Base-by-base conservation (phyloP, 2,113 vertebrate genomes). In the Nicator chloris region DNA sequence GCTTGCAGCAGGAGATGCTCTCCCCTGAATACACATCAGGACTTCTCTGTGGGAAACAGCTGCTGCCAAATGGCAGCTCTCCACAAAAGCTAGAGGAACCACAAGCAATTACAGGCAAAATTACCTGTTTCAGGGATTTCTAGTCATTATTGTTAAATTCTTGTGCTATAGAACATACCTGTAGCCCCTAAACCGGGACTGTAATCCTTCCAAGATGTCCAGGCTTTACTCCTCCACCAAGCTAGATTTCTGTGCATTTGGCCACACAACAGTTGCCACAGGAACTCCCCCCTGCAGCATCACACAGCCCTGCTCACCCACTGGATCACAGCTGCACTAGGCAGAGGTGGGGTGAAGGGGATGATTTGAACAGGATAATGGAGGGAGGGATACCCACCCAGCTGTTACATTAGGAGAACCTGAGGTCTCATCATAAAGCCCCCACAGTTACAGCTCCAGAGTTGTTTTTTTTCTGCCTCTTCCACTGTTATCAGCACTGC, bases 381-480 rank as follows among this genome's bases (percentile, higher is more conserved):
- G 37, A 65, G 44, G 22, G 3, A 28, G 21, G 18, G 35, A 63
- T 20, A 63, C 31, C n/a, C 49, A 59, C 28, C 44, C 21, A 37
- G 40, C 23, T 91, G 53, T 18, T 49, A 28, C 0, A 0, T 27
- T 13, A 24, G 15, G 10, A 84, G 18, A 71, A 49, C 22, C 20
- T 9, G 21, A 77, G 28, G 35, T 72, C 27, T 94, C 80, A 50
- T 10, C 21, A 76, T 84, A 40, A 50, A 73, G 51, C 22, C 53
- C 66, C 12, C 23, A 64, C 24, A 60, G 11, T 13, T 56, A 71
- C 15, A 70, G 31, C 47, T 88, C 47, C 63, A 77, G 31, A 72
- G 64, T 0, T 0, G 1, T 10, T 17, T 19, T 84, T 84, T 59
- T 82, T 39, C 57, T 76, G n/a, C 28, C 60, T 57, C n/a, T 44